A percentile compares a stretch with the other conserved stretches of the same genome.
Conservation (phyloP, 2,888 invertebrate species). For the Dioctria linearis region DNA sequence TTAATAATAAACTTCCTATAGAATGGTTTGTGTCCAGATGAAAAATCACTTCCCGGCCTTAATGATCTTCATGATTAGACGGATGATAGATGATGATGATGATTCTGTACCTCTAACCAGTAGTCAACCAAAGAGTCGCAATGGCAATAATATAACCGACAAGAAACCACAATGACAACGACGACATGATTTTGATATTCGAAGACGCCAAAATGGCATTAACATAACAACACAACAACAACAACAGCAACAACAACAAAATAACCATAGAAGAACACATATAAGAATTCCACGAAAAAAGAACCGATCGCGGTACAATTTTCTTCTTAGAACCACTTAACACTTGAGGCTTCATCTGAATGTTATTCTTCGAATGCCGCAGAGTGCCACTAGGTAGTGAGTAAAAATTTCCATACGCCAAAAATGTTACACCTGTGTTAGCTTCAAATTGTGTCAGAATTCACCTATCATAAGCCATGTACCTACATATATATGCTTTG, state of each 20-base stretch:
- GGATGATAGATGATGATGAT: conserved; percentile 45
- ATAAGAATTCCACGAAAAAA: neutral
- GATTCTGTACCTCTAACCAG: conserved; percentile 20
- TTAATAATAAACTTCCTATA: conserved; percentile 36
- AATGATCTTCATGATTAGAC: conserved; percentile 46
- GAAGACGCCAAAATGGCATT: conserved; percentile 34
- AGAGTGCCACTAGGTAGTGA: neutral
- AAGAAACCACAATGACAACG: conserved; percentile 22
- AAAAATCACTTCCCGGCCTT: conserved; percentile 37
- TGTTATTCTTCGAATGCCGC: neutral
- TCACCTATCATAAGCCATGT: conserved; percentile 24
- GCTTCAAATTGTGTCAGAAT: conserved; percentile 5
- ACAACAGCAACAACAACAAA: neutral
- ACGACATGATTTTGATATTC: conserved; percentile 33
- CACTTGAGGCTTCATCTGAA: too few relatives aligned
- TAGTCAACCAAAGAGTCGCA: conserved; percentile 10
- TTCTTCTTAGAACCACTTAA: too few relatives aligned
- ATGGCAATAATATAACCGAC: neutral
- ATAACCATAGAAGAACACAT: neutral
- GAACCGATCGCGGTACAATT: neutral
- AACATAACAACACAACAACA: neutral
- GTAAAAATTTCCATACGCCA: conserved; percentile 18
- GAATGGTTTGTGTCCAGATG: conserved; percentile 37
- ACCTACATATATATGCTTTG: neutral
- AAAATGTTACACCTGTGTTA: conserved; percentile 33